Evolutionary conservation across 2,797 vertebrate species (phyloP), one percentile per base, ranked within the genome.

Genomic region (Rhinogobio ventralis): DNA sequence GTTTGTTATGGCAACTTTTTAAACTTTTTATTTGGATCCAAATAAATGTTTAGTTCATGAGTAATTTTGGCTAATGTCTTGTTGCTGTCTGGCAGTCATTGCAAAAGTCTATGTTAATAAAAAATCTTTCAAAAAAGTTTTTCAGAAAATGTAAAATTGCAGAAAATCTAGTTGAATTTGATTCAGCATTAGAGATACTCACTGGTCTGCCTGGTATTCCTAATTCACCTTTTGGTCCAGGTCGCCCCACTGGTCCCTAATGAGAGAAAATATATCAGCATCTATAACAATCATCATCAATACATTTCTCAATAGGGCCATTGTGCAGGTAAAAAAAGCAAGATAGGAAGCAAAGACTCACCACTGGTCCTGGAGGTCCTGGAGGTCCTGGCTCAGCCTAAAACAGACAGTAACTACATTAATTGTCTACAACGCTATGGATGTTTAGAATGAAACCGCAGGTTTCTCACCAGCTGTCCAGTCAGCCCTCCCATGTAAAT

Each of bases 141-240:
- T 51, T 51, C 46, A 14, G n/a, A 53, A 74, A 33, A 33, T 13
- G 10, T 33, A 23, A 75, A 75, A 55, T 75, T 7, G 30, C 19
- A 8, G 19, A 74, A 36, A 53, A 74, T 36, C 0, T 23, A 3
- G 9, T 8, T 74, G 10, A 28, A 51, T 74, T 74, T 74, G 19
- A 74, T 64, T 4, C n/a, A 60, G 57, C n/a, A 60, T 25, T n/a
- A 80, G 28, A 62, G 1, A 78, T 79, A 91, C 96, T 95, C 86
- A 99, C 98, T 0, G 97, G 95, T 93, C 98, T 93, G 57, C 98
- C 98, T 0, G 98, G 98, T 60, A 99, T 91, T 79, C 97, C 98
- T 0, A 98, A 96, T 91, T 99, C 98, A 87, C 98, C 98, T 76
- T 99, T 99, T 73, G 90, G 90, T 42, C 97, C 97, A 0, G 86